Evolutionary conservation across 2,797 vertebrate species (phyloP), one percentile per base, ranked within the genome.

Genomic region (Lophotriccus pileatus): DNA sequence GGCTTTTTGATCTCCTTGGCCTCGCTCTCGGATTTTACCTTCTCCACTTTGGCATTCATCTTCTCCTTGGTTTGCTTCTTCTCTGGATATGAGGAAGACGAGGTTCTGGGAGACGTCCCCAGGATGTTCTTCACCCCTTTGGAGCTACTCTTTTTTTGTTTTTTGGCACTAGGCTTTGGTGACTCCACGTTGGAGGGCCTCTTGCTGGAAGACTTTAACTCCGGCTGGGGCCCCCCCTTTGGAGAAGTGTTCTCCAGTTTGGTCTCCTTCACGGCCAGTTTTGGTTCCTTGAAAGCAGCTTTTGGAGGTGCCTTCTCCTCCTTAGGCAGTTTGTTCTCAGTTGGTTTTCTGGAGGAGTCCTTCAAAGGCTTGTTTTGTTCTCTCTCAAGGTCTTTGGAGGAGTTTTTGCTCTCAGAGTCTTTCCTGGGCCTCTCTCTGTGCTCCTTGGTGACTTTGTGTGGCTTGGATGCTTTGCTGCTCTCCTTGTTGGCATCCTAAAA

Each of bases 281-380:
- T 99, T 87, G 99, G 99, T 97, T 99, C 99, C 97, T 99, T 99
- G 97, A 99, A 99, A 30, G 99, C 99, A 4, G 99, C 99, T 98
- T 99, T 99, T 85, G 99, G 98, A 9, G 98, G 96, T 18, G 98
- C 98, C 97, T 99, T 99, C 94, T 99, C 99, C 85, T 99, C 99
- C 97, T 99, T 99, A 75, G 98, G 97, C 36, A 95, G 98, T 98
- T 99, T 99, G 97, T 98, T 98, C 95, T 99, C 99, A 0, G 97
- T 97, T 3, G 98, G 98, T 97, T 99, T 99, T 92, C 99, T 98
- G 4, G 98, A 98, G 8, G 98, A 97, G 5, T 98, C 98, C 97
- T 99, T 99, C 96, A 98, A 93, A 52, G 98, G 92, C 89, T 98
- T 97, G 93, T 97, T 97, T 37, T 98, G 98, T 24, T 99, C 99